Percentiles rank a stretch among this genome's conserved stretches.
Evolutionary conservation across 2,113 vertebrate species (phyloP).

Genomic region (Bettongia penicillata): DNA sequence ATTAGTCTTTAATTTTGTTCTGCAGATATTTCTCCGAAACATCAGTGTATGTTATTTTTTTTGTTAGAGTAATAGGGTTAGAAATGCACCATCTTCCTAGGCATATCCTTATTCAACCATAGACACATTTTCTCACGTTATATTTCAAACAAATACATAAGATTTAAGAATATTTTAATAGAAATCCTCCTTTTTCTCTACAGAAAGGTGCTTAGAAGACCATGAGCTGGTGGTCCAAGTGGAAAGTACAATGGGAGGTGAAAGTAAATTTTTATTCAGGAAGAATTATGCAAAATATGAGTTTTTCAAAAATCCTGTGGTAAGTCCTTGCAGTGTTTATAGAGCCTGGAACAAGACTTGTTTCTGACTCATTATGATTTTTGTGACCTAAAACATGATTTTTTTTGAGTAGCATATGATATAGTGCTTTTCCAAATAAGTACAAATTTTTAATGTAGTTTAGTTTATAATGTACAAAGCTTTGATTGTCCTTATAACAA

Average conservation of each 20-base stretch:
- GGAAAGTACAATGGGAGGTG: slow-evolving; percentile 93
- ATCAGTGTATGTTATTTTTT: neutral
- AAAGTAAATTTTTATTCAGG: slow-evolving; percentile 96
- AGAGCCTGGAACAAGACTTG: neutral
- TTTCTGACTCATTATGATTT: neutral
- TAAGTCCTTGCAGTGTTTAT: slow-evolving; percentile 78
- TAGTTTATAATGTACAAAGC: neutral
- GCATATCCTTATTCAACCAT: neutral
- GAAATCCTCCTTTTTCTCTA: slow-evolving; percentile 28
- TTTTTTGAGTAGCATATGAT: neutral
- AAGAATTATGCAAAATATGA: slow-evolving; percentile 99
- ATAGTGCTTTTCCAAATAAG: neutral
- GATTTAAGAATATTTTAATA: neutral
- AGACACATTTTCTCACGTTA: neutral
- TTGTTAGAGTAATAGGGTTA: neutral
- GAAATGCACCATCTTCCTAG: neutral
- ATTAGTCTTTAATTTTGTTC: neutral
- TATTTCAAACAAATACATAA: neutral
- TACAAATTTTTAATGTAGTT: neutral
- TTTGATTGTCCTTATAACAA: neutral
- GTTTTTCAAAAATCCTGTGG: slow-evolving; percentile 97
- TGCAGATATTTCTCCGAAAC: neutral
- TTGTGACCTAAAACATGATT: neutral
- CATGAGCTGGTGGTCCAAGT: slow-evolving; percentile 96
- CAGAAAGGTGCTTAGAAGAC: slow-evolving; percentile 97